These are phyloP conservation scores for Sclerurus mexicanus DNA, from an alignment of 2,113 vertebrate species.

Conservation along the genomic window DNA sequence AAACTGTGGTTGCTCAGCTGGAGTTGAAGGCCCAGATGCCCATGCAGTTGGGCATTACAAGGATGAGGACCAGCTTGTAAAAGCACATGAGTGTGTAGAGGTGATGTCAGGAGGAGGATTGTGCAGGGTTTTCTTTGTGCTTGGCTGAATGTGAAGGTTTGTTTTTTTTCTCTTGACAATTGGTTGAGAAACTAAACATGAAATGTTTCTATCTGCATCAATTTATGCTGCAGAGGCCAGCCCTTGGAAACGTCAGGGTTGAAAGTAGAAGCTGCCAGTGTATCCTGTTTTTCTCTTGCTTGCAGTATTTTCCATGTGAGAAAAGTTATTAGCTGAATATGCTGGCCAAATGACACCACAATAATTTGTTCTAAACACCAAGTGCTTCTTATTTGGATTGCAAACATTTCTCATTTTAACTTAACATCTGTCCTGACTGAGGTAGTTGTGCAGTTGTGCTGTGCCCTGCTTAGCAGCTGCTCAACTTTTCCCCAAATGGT, in stretches of 20 bases:
- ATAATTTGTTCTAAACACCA: neutral
- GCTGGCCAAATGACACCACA: neutral
- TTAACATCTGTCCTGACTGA: neutral
- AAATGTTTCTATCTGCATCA: neutral
- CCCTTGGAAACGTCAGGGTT: neutral
- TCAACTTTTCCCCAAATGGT: neutral
- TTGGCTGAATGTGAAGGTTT: neutral
- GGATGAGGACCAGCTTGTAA: neutral
- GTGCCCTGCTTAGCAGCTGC: neutral
- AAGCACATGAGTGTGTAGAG: fast-evolving
- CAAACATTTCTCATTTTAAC: neutral
- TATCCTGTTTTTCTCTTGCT: neutral
- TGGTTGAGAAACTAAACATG: neutral
- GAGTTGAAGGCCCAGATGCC: fast-evolving
- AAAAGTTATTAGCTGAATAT: neutral
- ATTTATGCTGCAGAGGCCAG: neutral
- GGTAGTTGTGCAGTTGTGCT: neutral
- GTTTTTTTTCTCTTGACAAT: neutral
- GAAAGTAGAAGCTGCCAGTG: neutral
- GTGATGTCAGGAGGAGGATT: neutral
- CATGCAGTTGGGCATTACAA: neutral
- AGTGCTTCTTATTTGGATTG: neutral
- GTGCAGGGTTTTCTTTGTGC: neutral
- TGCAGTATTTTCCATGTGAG: neutral
- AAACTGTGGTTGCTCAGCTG: neutral